phyloP scores from a whole-genome alignment of 2,113 vertebrate genomes.

The Takifugu flavidus region DNA sequence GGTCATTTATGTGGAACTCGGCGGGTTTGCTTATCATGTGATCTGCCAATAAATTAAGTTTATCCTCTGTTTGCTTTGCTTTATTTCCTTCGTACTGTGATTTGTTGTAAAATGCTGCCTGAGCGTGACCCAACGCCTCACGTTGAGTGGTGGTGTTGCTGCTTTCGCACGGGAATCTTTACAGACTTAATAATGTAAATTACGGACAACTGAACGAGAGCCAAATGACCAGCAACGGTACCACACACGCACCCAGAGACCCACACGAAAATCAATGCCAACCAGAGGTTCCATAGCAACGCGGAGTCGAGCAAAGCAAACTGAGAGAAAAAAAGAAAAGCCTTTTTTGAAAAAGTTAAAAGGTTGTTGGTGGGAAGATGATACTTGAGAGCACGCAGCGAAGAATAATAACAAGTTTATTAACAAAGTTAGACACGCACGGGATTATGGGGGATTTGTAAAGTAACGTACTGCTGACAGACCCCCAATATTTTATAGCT shows the following conservation, averaged over 20 bases:
- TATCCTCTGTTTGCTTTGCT: not conserved
- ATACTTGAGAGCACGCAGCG: not conserved
- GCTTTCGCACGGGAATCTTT: not conserved
- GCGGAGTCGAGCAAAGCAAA: not conserved
- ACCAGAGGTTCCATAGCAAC: not conserved
- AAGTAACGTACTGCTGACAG: slow-evolving; percentile 1
- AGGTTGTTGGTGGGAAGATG: not conserved
- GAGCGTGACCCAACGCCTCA: too few species aligned
- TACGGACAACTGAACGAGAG: not conserved
- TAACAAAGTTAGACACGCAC: not conserved
- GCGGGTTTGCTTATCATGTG: not conserved
- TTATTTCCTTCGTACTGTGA: not conserved
- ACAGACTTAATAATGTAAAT: not conserved
- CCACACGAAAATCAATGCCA: too few species aligned
- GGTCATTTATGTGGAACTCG: too few species aligned
- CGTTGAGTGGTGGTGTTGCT: too few species aligned
- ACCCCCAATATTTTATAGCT: not conserved
- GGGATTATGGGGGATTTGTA: not conserved
- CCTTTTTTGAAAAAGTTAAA: not conserved
- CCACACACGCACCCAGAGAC: too few species aligned
- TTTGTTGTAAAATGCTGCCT: too few species aligned
- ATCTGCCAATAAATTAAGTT: too few species aligned
- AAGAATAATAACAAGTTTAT: not conserved
- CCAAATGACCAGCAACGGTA: too few species aligned
- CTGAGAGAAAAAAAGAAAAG: not conserved